Base-by-base conservation (phyloP, 2,113 vertebrate species). In the Nyctereutes procyonoides region DNA sequence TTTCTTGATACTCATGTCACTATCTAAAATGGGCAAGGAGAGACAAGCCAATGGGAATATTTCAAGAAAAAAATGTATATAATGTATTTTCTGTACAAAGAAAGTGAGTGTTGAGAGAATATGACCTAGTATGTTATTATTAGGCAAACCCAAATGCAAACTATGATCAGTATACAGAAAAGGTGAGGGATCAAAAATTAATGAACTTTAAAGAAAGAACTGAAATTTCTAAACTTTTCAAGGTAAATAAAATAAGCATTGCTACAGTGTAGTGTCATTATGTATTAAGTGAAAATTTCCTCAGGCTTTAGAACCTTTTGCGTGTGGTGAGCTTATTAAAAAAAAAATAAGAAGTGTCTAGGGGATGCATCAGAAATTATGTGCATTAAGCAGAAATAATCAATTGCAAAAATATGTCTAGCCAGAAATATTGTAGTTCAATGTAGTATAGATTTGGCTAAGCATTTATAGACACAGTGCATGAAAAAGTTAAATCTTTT, bases 401-500 rank as follows among this genome's bases (percentile, higher is more conserved):
- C 51, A 94, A 96, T 85, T 96, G 63, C 12, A 90, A 91, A 97
- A 93, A 69, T 67, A 24, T n/a, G 16, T 60, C 32, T 55, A 80
- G 62, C 67, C 91, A 95, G 58, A 93, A 96, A 93, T 88, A 74
- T 16, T 71, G 28, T 67, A n/a, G 56, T 82, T 93, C 53, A 67
- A 38, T 82, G 53, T 85, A 53, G 20, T 58, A 11, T 74, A 88
- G 76, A 79, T 28, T 85, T 96, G 58, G 51, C 71, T 82, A 82
- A 81, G 30, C 60, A 88, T 81, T 88, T 69, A 88, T 26, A 69
- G 88, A 71, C 55, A 89, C 48, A 77, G 95, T 94, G 60, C 38
- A 43, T 94, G 88, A 87, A 88, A 94, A 95, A 65, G 74, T 97
- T 80, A 92, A 97, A 94, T 96, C 79, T 97, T 95, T 86, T 92